These are phyloP conservation scores for Portevinia maculata DNA, from an alignment of 2,888 invertebrate species.

Conservation along the genomic window DNA sequence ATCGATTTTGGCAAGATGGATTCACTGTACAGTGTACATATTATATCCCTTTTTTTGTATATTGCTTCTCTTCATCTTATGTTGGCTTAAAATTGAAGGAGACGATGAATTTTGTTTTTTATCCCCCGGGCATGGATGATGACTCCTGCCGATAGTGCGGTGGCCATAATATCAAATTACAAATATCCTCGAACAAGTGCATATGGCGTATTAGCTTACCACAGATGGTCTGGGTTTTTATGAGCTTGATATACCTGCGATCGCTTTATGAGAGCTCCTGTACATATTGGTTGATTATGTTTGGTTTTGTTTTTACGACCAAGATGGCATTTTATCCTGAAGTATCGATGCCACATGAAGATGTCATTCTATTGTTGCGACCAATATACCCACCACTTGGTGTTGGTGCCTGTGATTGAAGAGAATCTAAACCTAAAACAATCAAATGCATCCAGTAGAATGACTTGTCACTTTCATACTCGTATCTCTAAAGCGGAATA, in stretches of 20 bases:
- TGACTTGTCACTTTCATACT: slow-evolving; percentile 10
- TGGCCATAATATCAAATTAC: slow-evolving; percentile 67
- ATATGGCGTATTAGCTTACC: slow-evolving; percentile 55
- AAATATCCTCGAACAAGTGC: slow-evolving; percentile 55
- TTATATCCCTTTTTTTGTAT: slow-evolving; percentile 11
- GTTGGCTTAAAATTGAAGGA: slow-evolving; percentile 40
- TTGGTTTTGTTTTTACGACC: slow-evolving; percentile 54
- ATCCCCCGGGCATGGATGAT: slow-evolving; percentile 18
- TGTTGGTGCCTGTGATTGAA: slow-evolving; percentile 54
- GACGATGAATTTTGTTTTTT: slow-evolving; percentile 14
- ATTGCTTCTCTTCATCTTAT: slow-evolving; percentile 37
- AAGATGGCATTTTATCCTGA: slow-evolving; percentile 31
- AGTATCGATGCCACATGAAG: slow-evolving; percentile 42
- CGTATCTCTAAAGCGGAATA: neutral
- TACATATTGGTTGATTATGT: neutral
- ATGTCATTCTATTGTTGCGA: slow-evolving; percentile 48
- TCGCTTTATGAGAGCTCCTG: slow-evolving; percentile 35
- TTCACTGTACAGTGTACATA: no score
- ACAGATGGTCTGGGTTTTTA: slow-evolving; percentile 64
- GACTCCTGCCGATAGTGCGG: slow-evolving; percentile 22
- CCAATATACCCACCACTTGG: slow-evolving; percentile 7
- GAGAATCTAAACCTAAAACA: slow-evolving; percentile 53
- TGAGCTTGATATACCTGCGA: slow-evolving; percentile 43
- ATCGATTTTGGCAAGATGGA: slow-evolving; percentile 73
- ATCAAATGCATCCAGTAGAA: slow-evolving; percentile 51